Base-by-base conservation (phyloP, 1,140 invertebrate genomes). In the Philotrypesis tridentata region DNA sequence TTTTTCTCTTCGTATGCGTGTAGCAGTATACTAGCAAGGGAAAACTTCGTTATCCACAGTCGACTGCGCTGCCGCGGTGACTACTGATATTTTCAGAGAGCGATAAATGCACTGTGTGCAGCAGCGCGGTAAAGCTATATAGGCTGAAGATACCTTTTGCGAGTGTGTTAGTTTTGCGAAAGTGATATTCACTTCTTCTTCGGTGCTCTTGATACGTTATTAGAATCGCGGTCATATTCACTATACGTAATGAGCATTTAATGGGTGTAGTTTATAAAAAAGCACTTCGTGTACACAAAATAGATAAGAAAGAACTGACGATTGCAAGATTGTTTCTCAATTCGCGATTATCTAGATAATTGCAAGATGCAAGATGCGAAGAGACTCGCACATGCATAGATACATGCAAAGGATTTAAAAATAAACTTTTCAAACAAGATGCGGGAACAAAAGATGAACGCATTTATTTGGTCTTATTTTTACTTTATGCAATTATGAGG, bases 61-160 rank as follows among this genome's bases (percentile, higher is more conserved):
- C 67, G 29, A 37, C 67, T 33, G 27, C 67, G 67, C 67, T n/a
- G 67, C 17, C 2, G 27, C 4, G 6, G n/a, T 17, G 27, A 68
- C 27, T 68, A n/a, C 67, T 68, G 67, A 68, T 25, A 29, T 68
- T 68, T 68, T 68, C 29, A 31, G 6, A 65, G 61, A 25, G 9
- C 61, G 7, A 29, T 65, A 65, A 61, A 25, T 65, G 11, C 27
- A 12, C 12, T 27, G 23, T n/a, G 48, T 17, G 48, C n/a, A n/a
- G 48, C 17, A 55, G 6, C 7, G 21, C n/a, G n/a, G n/a, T 6
- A 21, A 55, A 55, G 48, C 17, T 55, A 55, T 6, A 5, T 21
- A 6, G 2, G 33, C 3, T 37, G 33, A 5, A 37, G 9, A 37
- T 55, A 55, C 48, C 48, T 55, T n/a, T 55, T 21, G 21, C 48